Conservation (phyloP, 2,113 vertebrate species). For the Pelecanoides urinatrix region DNA sequence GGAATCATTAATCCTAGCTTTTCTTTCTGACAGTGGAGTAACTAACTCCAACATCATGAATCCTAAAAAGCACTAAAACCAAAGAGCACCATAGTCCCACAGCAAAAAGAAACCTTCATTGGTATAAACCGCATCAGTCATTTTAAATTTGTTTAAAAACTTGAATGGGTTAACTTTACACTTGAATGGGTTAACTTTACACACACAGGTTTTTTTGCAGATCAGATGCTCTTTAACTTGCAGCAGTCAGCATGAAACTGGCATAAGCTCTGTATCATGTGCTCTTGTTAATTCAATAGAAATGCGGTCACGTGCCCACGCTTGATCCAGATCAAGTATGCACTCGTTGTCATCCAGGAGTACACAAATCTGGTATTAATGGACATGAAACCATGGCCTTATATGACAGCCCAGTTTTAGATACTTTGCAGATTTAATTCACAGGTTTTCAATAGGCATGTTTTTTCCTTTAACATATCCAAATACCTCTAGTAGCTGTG, state of each 20-base stretch:
- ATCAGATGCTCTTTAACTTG: not conserved
- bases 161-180: not conserved
- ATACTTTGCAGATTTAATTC: not conserved
- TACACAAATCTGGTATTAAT: not conserved
- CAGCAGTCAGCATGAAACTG: not conserved
- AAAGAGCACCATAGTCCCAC: not conserved
- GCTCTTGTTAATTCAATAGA: not conserved
- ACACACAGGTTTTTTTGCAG: not conserved
- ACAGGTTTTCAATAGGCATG: not conserved
- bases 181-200: not conserved
- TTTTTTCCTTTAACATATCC: not conserved
- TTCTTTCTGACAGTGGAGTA: not conserved
- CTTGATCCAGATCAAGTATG: constrained; percentile 6
- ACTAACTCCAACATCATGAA: not conserved
- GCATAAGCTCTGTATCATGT: not conserved
- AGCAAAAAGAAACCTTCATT: not conserved
- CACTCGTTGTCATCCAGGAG: not conserved
- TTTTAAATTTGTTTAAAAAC: not conserved
- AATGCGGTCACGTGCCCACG: accelerated
- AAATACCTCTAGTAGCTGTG: not conserved
- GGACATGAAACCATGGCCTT: not conserved
- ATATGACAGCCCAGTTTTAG: not conserved
- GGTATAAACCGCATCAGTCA: not conserved
- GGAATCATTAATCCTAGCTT: not conserved
- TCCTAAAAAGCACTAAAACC: not conserved